Percentiles rank a stretch among this genome's conserved stretches.
Conservation (phyloP, 35 echinoderm and acorn worm genomes). For the Patiria miniata region DNA sequence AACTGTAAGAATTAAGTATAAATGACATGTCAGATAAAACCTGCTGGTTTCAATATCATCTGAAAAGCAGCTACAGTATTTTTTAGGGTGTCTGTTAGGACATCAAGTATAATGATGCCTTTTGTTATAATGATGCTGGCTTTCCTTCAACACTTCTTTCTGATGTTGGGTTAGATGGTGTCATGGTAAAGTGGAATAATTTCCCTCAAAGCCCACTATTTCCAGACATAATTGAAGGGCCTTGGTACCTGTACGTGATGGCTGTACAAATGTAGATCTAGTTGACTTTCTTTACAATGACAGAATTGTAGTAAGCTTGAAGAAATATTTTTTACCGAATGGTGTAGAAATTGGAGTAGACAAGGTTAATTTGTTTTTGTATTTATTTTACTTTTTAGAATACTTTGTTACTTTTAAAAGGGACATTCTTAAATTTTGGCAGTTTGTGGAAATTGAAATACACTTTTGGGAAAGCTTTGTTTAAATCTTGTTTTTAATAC, state of each 20-base stretch:
- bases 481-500: no score
- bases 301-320: slow-evolving; percentile 16
- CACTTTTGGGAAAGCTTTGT: no score
- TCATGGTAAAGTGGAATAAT: background rate
- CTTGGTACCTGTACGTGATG: slow-evolving; percentile 5
- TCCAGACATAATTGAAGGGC: background rate
- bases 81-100: background rate
- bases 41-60: no score
- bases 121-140: background rate
- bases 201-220: background rate
- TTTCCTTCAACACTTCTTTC: background rate
- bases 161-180: background rate
- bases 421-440: no score
- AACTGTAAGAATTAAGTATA: no score
- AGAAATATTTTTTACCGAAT: background rate
- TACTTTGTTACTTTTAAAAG: slow-evolving; percentile 5
- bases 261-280: slow-evolving; percentile 16
- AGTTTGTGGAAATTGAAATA: no score
- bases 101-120: background rate
- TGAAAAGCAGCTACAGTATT: no score
- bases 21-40: no score
- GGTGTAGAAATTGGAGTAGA: slow-evolving; percentile 28
- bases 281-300: slow-evolving; percentile 26
- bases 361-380: slow-evolving; percentile 33
- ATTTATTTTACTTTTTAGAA: slow-evolving; percentile 31